Base-by-base conservation (phyloP, 2,113 vertebrate species). In the Gadus chalcogrammus region DNA sequence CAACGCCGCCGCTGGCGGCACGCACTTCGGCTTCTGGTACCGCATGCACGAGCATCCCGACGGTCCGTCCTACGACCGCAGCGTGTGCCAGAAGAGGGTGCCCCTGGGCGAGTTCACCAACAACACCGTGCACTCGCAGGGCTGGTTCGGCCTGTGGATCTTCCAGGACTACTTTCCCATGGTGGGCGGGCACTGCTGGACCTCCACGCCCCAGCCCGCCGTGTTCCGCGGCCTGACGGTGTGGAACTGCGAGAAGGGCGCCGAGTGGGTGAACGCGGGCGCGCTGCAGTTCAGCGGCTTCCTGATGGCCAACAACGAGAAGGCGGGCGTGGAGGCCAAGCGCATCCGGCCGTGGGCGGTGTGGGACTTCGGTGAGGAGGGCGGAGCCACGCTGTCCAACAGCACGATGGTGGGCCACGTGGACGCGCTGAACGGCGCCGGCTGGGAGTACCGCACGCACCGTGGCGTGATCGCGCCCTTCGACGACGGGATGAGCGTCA, bases 11-110 rank as follows among this genome's bases (percentile, higher is more conserved):
- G 94, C 93, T 0, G 94, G 95, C 0, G 94, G 94, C 2, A 94
- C 94, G 17, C 95, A 95, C 81, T 95, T 96, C 9, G 95, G 94
- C 15, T 96, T 93, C 90, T 96, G 95, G 95, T 95, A 96, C 82
- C 91, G 93, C 35, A 95, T 96, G 93, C 92, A 95, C 16, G 55
- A 91, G 0, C 72, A 93, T 64, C 95, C 95, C 0, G 94, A 94
- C 13, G 93, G 93, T 1, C 87, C 93, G 0, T 95, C 93, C 2
- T 94, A 82, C 58, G 71, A 93, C 64, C 22, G 5, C 5, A 84
- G 88, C 38, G 85, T 95, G 80, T 95, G 94, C 78, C 94, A 94
- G 72, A 91, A 95, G 70, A 85, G 20, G 68, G 83, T 94, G 71
- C 93, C 93, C 6, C 90, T 95, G 2, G 94, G 94, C 2, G 88